Percentiles rank a stretch among this genome's conserved stretches.
phyloP scores from a whole-genome alignment of 2,797 vertebrate genomes.

The Lepilemur ruficaudatus region DNA sequence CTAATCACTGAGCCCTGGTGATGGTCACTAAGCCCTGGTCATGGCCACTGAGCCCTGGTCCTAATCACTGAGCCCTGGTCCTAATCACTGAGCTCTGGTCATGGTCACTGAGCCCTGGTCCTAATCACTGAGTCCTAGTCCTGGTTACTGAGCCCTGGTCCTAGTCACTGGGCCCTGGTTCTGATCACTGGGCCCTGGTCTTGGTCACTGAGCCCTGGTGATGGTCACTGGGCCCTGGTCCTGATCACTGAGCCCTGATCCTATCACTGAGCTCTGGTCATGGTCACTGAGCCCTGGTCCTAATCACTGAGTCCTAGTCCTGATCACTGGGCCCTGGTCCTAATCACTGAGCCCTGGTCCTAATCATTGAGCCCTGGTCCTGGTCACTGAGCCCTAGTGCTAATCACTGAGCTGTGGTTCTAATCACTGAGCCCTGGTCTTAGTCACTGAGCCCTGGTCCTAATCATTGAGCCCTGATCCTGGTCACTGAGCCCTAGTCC shows the following conservation, averaged over 20 bases:
- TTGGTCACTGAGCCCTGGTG: background rate
- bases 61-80: no score
- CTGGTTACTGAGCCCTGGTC: background rate
- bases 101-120: no score
- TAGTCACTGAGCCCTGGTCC: accelerated
- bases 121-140: accelerated
- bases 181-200: accelerated
- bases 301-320: accelerated
- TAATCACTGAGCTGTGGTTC: background rate
- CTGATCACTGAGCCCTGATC: accelerated
- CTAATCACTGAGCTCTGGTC: no score
- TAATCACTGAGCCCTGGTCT: accelerated
- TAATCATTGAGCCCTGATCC: accelerated
- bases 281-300: accelerated
- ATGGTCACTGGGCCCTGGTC: accelerated
- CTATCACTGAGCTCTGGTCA: background rate
- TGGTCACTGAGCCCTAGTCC: background rate
- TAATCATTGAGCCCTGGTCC: accelerated
- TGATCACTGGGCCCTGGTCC: accelerated
- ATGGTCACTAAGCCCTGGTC: no score
- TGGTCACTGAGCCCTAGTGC: accelerated
- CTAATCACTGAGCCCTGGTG: background rate
- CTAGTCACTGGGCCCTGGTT: background rate
- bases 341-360: background rate
- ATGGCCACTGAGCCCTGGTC: no score